phyloP scores from a whole-genome alignment of 2,797 vertebrate species.

The Periparus ater region DNA sequence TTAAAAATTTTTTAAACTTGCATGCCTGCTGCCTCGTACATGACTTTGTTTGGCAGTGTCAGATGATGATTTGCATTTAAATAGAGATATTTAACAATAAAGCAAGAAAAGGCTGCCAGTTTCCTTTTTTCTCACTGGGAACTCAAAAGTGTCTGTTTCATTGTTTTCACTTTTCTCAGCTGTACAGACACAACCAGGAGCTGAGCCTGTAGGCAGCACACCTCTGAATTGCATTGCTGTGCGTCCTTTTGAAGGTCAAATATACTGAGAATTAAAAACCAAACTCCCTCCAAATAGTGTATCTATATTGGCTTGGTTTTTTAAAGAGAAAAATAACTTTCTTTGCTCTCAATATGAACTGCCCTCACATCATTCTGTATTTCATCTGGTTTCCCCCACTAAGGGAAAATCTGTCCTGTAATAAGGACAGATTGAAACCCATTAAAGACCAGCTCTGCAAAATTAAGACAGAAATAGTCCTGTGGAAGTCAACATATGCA shows the following conservation, averaged over 20 bases:
- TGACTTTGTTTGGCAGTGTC: conserved; percentile 46
- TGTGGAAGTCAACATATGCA: neutral
- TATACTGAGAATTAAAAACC: neutral
- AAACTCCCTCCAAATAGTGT: neutral
- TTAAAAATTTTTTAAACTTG: neutral
- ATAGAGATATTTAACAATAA: conserved; percentile 57
- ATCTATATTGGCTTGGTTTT: neutral
- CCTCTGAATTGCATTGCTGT: neutral
- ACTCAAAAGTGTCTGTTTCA: conserved; percentile 22
- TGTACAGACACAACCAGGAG: conserved; percentile 1
- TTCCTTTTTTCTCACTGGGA: conserved; percentile 18
- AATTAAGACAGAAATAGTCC: neutral
- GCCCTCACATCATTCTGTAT: neutral
- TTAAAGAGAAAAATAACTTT: neutral
- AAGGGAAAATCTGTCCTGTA: neutral
- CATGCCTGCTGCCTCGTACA: neutral
- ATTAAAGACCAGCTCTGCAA: neutral
- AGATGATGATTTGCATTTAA: conserved; percentile 55
- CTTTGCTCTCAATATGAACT: neutral
- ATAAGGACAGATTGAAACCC: neutral
- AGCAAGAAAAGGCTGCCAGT: conserved; percentile 10
- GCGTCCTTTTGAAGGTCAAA: conserved; percentile 4
- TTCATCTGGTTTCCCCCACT: neutral
- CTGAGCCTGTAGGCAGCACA: neutral
- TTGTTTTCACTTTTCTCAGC: conserved; percentile 32